Evolutionary conservation across 2,113 vertebrate species (phyloP).

Genomic region (Solea solea): DNA sequence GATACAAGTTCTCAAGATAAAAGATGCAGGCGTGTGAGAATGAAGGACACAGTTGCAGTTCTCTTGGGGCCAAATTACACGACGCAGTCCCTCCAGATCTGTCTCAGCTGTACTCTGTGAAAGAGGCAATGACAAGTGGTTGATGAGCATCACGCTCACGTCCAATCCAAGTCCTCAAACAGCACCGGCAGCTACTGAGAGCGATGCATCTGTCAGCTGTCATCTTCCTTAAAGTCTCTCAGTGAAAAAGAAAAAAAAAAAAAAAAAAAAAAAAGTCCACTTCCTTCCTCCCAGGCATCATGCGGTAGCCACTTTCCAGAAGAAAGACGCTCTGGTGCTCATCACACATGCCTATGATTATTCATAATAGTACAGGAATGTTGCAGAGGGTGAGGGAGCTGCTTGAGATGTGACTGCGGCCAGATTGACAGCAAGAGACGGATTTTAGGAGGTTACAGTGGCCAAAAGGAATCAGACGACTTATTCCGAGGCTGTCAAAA

Average conservation of each 20-base stretch:
- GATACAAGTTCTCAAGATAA: conserved; percentile 30
- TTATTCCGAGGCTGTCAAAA: conserved; percentile 34
- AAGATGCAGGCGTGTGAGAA: conserved; percentile 36
- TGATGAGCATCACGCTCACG: conserved; percentile 51
- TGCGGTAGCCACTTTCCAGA: conserved; percentile 59
- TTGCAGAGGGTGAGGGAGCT: conserved; percentile 34
- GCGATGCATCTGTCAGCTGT: conserved; percentile 70
- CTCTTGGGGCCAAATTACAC: conserved; percentile 31
- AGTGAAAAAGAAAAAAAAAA: too few species aligned
- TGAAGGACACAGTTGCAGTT: conserved; percentile 45
- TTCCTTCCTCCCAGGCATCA: conserved; percentile 63
- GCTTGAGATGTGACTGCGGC: conserved; percentile 47
- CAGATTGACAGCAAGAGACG: conserved; percentile 54
- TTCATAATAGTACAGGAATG: conserved; percentile 52
- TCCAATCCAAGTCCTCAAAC: conserved; percentile 48
- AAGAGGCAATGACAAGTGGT: conserved; percentile 50
- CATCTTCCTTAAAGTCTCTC: conserved; percentile 52
- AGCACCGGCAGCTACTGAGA: conserved; percentile 54
- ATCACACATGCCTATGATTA: conserved; percentile 64
- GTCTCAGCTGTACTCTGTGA: conserved; percentile 42
- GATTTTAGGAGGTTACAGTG: conserved; percentile 39
- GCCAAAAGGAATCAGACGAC: conserved; percentile 40
- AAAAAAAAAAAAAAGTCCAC: conserved; percentile 22
- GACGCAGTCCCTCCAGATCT: conserved; percentile 30
- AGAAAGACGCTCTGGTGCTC: conserved; percentile 64